A percentile compares a stretch with the other conserved stretches of the same genome.
Conservation (phyloP, 1,140 invertebrate genomes). For the Ctenoplectra terminalis region DNA sequence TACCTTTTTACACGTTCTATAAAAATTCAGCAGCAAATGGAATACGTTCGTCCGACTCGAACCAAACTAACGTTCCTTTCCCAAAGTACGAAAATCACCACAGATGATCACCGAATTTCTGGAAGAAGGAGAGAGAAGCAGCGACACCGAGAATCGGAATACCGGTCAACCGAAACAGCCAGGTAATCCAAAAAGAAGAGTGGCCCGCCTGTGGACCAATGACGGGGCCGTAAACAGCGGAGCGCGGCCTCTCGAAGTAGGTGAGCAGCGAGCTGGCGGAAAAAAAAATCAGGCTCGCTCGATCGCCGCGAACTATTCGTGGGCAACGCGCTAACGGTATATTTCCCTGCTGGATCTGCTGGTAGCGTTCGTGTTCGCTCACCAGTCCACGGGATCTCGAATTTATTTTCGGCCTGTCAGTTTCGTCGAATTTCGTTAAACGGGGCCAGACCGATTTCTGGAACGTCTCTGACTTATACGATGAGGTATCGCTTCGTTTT, state of each 20-base stretch:
- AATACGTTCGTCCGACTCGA: too few relatives aligned
- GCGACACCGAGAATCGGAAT: background rate
- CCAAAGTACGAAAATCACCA: too few relatives aligned
- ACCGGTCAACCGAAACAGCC: background rate
- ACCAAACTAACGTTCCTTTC: too few relatives aligned
- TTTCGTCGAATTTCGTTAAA: background rate
- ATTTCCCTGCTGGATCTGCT: slow-evolving; percentile 31
- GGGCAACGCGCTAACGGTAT: slow-evolving; percentile 61
- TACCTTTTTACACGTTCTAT: too few relatives aligned
- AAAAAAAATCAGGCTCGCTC: slow-evolving; percentile 57
- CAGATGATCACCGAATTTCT: too few relatives aligned
- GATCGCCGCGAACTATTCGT: slow-evolving; percentile 66
- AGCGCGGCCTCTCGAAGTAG: slow-evolving; percentile 38
- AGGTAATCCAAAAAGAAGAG: slow-evolving; percentile 27
- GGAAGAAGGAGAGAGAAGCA: background rate
- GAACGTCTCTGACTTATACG: background rate
- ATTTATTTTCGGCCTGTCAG: slow-evolving; percentile 42
- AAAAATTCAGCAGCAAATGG: too few relatives aligned
- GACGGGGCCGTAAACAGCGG: slow-evolving; percentile 28
- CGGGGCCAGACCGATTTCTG: background rate
- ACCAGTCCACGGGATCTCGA: slow-evolving; percentile 22
- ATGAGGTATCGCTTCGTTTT: background rate
- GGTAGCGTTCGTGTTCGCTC: background rate
- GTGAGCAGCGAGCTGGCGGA: slow-evolving; percentile 44
- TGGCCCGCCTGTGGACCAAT: slow-evolving; percentile 31